phyloP scores from a whole-genome alignment of 2,113 vertebrate species.

The Merops nubicus region DNA sequence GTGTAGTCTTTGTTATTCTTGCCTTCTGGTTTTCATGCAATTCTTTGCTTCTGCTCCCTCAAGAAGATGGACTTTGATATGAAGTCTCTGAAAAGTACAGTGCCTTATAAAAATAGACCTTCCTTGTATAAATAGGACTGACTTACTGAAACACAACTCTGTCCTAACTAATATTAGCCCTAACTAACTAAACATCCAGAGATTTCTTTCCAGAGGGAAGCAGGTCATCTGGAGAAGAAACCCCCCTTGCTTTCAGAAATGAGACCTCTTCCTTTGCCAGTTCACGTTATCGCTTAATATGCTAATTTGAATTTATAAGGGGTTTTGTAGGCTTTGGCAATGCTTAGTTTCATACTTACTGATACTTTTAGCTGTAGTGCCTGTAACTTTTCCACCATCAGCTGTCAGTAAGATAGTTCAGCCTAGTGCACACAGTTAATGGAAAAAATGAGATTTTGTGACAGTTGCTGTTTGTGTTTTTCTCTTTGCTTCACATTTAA shows the following conservation, averaged over 20 bases:
- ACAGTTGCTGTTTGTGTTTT: not conserved
- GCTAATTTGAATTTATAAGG: not conserved
- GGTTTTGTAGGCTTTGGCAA: not conserved
- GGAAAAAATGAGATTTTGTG: not conserved
- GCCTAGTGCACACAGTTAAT: not conserved
- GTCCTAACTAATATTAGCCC: not conserved
- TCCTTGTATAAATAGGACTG: not conserved
- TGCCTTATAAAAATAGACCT: not conserved
- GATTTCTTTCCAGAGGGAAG: not conserved
- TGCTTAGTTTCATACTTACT: not conserved
- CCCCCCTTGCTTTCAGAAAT: not conserved
- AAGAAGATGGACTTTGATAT: not conserved
- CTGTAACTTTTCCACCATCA: not conserved
- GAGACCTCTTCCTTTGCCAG: not conserved
- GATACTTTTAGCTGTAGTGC: not conserved
- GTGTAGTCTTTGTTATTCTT: not conserved
- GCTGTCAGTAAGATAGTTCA: not conserved
- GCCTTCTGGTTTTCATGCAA: slow-evolving; percentile 12
- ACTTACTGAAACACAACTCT: not conserved
- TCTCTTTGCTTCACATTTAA: not conserved
- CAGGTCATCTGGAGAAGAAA: not conserved
- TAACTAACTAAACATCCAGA: no score
- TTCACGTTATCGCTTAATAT: not conserved
- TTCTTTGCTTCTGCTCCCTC: not conserved
- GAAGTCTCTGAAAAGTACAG: not conserved